These are phyloP conservation scores for Chelidonichthys spinosus DNA, from an alignment of 2,797 vertebrate genomes.

Conservation along the genomic window DNA sequence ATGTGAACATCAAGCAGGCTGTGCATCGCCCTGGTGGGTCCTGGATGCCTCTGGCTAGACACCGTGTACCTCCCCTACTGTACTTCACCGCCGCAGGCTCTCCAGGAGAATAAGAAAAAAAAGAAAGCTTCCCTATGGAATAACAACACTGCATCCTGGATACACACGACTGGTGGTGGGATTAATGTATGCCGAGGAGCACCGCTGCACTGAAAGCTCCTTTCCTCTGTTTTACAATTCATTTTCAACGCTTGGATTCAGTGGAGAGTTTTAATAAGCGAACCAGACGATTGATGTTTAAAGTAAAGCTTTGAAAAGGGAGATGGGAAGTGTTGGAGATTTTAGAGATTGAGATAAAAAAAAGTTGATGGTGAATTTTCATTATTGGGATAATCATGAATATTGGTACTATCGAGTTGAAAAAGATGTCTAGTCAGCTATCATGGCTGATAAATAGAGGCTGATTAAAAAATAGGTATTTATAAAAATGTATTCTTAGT, in stretches of 20 bases:
- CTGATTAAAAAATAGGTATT: too few species aligned
- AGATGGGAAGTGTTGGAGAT: neutral
- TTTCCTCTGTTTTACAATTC: neutral
- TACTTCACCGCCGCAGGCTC: constrained; percentile 44
- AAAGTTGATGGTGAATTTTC: too few species aligned
- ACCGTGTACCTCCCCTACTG: constrained; percentile 19
- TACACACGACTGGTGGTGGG: neutral
- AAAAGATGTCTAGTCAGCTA: too few species aligned
- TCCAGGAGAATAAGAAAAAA: neutral
- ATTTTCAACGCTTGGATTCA: neutral
- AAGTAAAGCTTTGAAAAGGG: neutral
- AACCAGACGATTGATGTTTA: constrained; percentile 15
- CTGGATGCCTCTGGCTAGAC: constrained; percentile 45
- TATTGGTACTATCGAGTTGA: too few species aligned
- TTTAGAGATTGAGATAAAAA: neutral
- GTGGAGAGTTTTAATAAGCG: neutral
- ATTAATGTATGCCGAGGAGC: neutral
- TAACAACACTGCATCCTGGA: constrained; percentile 7
- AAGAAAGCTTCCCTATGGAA: constrained; percentile 16
- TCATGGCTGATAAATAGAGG: too few species aligned
- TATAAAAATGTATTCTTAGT: too few species aligned
- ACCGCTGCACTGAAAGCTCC: neutral
- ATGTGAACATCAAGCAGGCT: neutral
- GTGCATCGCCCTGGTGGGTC: neutral
- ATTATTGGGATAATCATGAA: too few species aligned